Conservation (phyloP, 2,113 vertebrate genomes). For the Gobius niger region DNA sequence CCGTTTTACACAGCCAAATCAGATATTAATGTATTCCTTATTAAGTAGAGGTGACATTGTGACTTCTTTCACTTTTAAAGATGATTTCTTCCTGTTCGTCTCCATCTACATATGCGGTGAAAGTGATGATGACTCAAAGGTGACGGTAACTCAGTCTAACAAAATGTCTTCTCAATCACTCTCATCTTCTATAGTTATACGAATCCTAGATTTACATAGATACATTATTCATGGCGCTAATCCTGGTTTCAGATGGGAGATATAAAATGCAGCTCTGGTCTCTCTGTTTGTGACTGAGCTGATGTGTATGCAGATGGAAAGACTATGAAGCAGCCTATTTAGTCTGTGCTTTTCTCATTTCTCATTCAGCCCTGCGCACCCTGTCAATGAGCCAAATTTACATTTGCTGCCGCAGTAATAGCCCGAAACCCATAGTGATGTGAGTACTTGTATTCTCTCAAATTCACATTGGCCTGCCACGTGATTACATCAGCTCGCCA, state of each 20-base stretch:
- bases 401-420: constrained; percentile 64
- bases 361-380: constrained; percentile 60
- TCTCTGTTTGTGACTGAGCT: constrained; percentile 30
- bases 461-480: constrained; percentile 54
- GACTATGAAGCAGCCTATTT: constrained; percentile 63
- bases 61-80: constrained; percentile 43
- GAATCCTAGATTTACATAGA: constrained; percentile 72
- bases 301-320: constrained; percentile 62
- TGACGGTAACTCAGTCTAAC: constrained; percentile 63
- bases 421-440: constrained; percentile 61
- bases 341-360: constrained; percentile 69
- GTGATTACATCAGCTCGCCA: constrained; percentile 62
- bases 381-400: constrained; percentile 66
- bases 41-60: constrained; percentile 43
- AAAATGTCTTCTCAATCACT: constrained; percentile 71
- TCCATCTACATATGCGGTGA: constrained; percentile 24
- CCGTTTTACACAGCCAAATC: constrained; percentile 38
- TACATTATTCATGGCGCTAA: constrained; percentile 74
- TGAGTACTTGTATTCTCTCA: constrained; percentile 63
- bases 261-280: constrained; percentile 57
- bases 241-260: constrained; percentile 68
- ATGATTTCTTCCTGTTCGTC: constrained; percentile 7
- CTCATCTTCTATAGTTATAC: constrained; percentile 72
- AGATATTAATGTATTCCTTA: constrained; percentile 37
- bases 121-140: constrained; percentile 56